Evolutionary conservation across 2,113 vertebrate genomes (phyloP), one percentile per base, ranked within the genome.

Genomic region (Carollia perspicillata): DNA sequence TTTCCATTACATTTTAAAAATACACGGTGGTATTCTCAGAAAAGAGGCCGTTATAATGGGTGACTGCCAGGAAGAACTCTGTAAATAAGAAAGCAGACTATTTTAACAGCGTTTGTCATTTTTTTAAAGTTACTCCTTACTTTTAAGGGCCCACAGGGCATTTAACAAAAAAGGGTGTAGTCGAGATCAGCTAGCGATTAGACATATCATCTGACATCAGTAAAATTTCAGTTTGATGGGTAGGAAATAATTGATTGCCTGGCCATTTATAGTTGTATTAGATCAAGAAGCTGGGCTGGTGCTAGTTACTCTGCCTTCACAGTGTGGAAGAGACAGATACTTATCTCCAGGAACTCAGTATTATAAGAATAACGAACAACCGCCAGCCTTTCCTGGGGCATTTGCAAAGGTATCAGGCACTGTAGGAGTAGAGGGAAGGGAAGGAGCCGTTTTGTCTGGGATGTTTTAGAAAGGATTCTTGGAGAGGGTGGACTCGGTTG

Each of bases 81-180:
- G 33, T 96, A 88, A 91, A 55, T 91, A 55, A 94, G 79, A 92
- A 94, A 68, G 33, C 51, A 86, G 74, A 63, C 14, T 49, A 33
- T 85, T 77, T 89, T 71, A 72, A 80, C 28, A 28, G 72, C 14
- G 37, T 84, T 85, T 92, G 44, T 69, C 40, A 37, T 84, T 89
- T 71, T 60, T 40, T 79, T 93, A 80, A 37, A 93, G 90, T 78
- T 95, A 77, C 16, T 6, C 30, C 44, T 91, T 72, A 79, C 17
- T 90, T 90, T 93, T 74, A 65, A 81, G n/a, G 65, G 10, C 12
- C 22, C n/a, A 74, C 5, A 44, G 58, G 68, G 23, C 72, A 47
- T 44, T 89, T 55, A 81, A 49, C 44, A 84, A 90, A 86, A 55
- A 23, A 49, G 17, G 28, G 28, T 33, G 44, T 66, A 53, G 37